Conservation (phyloP, 2,113 vertebrate species). For the Anoura caudifer region DNA sequence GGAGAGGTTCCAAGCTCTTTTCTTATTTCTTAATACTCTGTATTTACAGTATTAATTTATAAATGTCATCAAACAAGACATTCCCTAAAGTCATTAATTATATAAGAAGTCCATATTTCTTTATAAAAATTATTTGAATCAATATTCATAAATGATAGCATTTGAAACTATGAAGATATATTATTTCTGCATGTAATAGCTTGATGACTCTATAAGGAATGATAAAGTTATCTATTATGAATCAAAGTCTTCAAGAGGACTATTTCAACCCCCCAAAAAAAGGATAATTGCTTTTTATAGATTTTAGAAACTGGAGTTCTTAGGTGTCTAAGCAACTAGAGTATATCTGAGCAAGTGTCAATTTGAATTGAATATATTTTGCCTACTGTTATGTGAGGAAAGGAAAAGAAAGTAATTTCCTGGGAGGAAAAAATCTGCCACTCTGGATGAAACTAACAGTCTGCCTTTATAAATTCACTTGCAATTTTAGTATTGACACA, state of each 20-base stretch:
- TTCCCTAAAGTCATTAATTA: constrained; percentile 3
- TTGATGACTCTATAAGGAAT: neutral
- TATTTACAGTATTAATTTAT: neutral
- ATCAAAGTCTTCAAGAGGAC: neutral
- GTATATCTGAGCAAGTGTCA: constrained; percentile 19
- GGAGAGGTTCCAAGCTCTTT: neutral
- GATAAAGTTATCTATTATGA: neutral
- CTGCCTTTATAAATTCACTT: constrained; percentile 50
- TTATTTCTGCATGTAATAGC: neutral
- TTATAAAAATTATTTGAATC: neutral
- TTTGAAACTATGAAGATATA: neutral
- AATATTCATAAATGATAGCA: constrained; percentile 2
- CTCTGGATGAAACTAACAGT: constrained; percentile 40
- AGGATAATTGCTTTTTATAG: neutral
- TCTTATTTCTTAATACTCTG: neutral
- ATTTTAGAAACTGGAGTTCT: neutral
- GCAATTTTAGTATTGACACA: constrained; percentile 75
- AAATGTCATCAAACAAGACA: neutral
- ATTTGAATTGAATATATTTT: constrained; percentile 46
- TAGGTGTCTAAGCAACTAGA: neutral
- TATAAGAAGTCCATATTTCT: neutral
- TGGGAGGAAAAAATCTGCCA: constrained; percentile 16
- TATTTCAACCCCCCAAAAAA: neutral
- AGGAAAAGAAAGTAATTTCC: constrained; percentile 47
- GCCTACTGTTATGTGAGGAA: constrained; percentile 45